A percentile compares a stretch with the other conserved stretches of the same genome.
Evolutionary conservation across 2,113 vertebrate genomes (phyloP).

Genomic region (Dicerorhinus sumatrensis): DNA sequence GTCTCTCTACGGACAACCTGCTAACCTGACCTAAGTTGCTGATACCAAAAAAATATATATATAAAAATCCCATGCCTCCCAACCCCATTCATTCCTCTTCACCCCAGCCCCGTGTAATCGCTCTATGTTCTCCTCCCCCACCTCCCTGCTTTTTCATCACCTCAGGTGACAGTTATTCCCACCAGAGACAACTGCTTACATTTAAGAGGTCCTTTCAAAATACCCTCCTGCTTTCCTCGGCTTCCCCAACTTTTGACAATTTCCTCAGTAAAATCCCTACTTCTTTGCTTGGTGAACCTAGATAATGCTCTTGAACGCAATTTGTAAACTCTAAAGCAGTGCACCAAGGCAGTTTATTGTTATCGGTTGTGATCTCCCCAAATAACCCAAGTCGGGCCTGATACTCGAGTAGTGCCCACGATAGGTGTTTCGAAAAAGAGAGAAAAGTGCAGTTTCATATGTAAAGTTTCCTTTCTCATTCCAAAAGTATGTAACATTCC

Average conservation of each 20-base stretch:
- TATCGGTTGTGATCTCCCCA: background rate
- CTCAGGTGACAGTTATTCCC: background rate
- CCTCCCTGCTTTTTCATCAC: background rate
- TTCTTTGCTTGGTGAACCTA: background rate
- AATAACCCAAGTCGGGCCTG: background rate
- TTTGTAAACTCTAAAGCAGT: background rate
- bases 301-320: background rate
- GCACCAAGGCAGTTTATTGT: background rate
- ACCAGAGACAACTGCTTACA: background rate
- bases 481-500: background rate
- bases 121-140: background rate
- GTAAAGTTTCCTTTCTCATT: constrained; percentile 28
- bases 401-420: background rate
- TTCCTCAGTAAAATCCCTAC: constrained; percentile 32
- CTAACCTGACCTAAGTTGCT: background rate
- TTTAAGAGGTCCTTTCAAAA: background rate
- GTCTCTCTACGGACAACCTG: background rate
- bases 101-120: background rate
- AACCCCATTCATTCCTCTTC: background rate
- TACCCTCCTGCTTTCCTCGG: background rate
- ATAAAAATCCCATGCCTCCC: background rate
- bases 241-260: constrained; percentile 17
- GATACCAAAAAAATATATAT: background rate
- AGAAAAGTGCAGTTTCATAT: constrained; percentile 8
- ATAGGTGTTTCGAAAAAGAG: background rate